phyloP scores from a whole-genome alignment of 2,113 vertebrate species.

The Neopipo cinnamomea region DNA sequence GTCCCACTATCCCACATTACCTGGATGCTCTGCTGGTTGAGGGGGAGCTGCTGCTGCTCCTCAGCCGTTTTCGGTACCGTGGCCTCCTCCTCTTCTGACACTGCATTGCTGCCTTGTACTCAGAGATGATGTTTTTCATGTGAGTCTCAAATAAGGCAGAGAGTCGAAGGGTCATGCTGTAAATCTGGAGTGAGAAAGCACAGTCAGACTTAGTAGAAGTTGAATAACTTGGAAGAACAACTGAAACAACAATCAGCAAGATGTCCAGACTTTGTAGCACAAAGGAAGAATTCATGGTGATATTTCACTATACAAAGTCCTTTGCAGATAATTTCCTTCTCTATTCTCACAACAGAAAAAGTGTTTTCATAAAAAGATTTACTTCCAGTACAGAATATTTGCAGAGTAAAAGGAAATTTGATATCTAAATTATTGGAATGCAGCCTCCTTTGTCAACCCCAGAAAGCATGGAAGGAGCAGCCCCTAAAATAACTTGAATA shows the following conservation, averaged over 20 bases:
- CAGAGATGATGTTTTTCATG: constrained; percentile 90
- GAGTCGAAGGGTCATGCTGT: constrained; percentile 93
- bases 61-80: constrained; percentile 84
- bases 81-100: constrained; percentile 83
- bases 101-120: constrained; percentile 90
- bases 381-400: background rate
- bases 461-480: background rate
- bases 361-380: background rate
- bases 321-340: background rate
- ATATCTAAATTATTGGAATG: background rate
- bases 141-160: constrained; percentile 94
- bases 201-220: background rate
- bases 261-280: background rate
- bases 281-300: background rate
- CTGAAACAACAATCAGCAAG: background rate
- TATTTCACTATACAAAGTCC: background rate
- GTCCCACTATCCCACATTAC: constrained; percentile 30
- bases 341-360: background rate
- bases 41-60: constrained; percentile 85
- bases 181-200: constrained; percentile 80
- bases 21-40: constrained; percentile 82
- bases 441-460: background rate
- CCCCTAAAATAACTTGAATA: background rate
- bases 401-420: background rate
- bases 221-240: background rate